Evolutionary conservation across 1,140 invertebrate genomes (phyloP).

Genomic region (Protaetia brevitarsis): DNA sequence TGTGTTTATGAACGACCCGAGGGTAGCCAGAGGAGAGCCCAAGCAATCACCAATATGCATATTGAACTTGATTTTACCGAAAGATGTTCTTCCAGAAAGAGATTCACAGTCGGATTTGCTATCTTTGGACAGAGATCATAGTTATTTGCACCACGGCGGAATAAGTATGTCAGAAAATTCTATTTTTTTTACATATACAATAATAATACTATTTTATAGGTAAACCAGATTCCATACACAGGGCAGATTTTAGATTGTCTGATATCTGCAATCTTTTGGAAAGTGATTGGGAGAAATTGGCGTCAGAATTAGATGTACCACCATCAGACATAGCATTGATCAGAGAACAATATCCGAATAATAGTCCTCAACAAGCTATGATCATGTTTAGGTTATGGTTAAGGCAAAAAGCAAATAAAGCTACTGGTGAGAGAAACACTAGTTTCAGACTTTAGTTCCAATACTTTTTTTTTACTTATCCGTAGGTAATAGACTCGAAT

Average conservation of each 20-base stretch:
- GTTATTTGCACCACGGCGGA: conserved; percentile 58
- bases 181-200: background rate
- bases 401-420: conserved; percentile 61
- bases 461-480: no score
- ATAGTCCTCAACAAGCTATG: conserved; percentile 70
- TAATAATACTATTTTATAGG: background rate
- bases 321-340: conserved; percentile 71
- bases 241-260: conserved; percentile 71
- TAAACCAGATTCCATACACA: conserved; percentile 66
- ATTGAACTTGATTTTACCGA: conserved; percentile 82
- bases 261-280: conserved; percentile 76
- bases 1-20: conserved; percentile 93
- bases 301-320: conserved; percentile 64
- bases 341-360: conserved; percentile 66
- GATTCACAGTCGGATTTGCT: conserved; percentile 71
- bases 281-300: conserved; percentile 73
- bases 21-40: conserved; percentile 77
- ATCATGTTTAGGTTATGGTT: conserved; percentile 71
- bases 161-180: conserved; percentile 50
- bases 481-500: conserved; percentile 74
- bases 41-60: conserved; percentile 87
- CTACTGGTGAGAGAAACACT: no score
- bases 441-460: conserved; percentile 26
- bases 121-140: conserved; percentile 64
- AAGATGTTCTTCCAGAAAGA: conserved; percentile 66